Evolutionary conservation across 1,140 invertebrate species (phyloP).

Genomic region (Melitaea cinxia): DNA sequence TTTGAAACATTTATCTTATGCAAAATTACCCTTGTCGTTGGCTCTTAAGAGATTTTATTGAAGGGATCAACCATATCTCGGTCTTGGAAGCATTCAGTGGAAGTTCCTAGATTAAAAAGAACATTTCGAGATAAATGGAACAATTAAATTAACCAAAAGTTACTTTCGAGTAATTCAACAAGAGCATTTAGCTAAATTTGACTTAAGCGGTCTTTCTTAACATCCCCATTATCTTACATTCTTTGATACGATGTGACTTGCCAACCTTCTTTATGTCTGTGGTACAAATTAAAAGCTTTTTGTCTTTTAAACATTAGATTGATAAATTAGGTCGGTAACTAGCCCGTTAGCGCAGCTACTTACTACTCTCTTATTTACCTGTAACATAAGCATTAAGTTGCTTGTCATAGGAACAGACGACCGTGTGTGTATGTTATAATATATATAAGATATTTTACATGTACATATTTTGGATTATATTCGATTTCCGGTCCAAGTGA

Average conservation of each 20-base stretch:
- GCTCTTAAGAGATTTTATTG: neutral
- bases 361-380: too few species aligned
- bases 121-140: constrained; percentile 14
- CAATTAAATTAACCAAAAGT: constrained; percentile 20
- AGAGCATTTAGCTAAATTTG: constrained; percentile 18
- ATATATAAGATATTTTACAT: too few species aligned
- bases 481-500: too few species aligned
- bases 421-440: too few species aligned
- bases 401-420: too few species aligned
- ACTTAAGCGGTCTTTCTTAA: constrained; percentile 25
- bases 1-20: neutral
- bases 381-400: too few species aligned
- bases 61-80: constrained; percentile 12
- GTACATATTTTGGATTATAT: too few species aligned
- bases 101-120: constrained; percentile 8
- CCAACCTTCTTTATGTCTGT: neutral
- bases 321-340: too few species aligned
- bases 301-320: too few species aligned
- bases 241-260: constrained; percentile 2
- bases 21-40: neutral
- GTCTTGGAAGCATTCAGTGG: neutral
- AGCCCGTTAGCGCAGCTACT: too few species aligned
- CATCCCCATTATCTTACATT: constrained; percentile 25
- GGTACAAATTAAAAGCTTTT: neutral
- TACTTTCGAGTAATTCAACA: constrained; percentile 20